Base-by-base conservation (phyloP, 2,113 vertebrate genomes). In the Psophia crepitans region DNA sequence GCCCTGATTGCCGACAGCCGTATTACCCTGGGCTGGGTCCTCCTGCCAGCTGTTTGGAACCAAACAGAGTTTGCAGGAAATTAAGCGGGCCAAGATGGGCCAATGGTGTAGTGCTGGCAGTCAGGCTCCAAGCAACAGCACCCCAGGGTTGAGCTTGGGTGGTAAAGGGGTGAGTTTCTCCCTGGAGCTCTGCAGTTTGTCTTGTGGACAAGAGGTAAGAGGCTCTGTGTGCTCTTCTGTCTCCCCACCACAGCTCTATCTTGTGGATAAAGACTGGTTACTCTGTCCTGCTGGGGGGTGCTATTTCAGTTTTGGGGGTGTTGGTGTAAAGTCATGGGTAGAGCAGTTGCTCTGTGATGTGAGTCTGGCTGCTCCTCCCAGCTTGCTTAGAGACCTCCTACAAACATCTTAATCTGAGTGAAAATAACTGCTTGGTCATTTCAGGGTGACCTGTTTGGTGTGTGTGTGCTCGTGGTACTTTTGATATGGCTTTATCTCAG, bases 71-170 rank as follows among this genome's bases (percentile, higher is more conserved):
- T 74, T 56, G 33, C 44, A 48, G 82, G 81, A 51, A 68, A 44
- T 54, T 11, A 24, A 58, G 13, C 9, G 48, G 66, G 37, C 27
- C 30, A 12, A n/a, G 44, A 11, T 71, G 49, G 49, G 74, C 13
- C 16, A n/a, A 5, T 1, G 27, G 21, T 3, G 28, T 3, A 5
- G 21, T 5, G 8, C 5, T 58, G 2, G 3, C 27, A 48, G 39
- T 8, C 9, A 8, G 70, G 64, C 15, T 66, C 46, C 2, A 3
- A 22, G 33, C 6, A 11, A 0, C 1, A 0, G 0, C 0, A 0
- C 1, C 2, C 1, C 0, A 1, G 37, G 2, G 1, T 1, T 33
- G 49, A 13, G 4, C 14, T 14, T 74, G 57, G 12, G 27, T 4
- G 33, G 17, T 5, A 27, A 32, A 35, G 49, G 2, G 14, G 8